A percentile compares a stretch with the other conserved stretches of the same genome.
phyloP scores from a whole-genome alignment of 2,888 invertebrate genomes.

The Agonopterix subpropinquella region DNA sequence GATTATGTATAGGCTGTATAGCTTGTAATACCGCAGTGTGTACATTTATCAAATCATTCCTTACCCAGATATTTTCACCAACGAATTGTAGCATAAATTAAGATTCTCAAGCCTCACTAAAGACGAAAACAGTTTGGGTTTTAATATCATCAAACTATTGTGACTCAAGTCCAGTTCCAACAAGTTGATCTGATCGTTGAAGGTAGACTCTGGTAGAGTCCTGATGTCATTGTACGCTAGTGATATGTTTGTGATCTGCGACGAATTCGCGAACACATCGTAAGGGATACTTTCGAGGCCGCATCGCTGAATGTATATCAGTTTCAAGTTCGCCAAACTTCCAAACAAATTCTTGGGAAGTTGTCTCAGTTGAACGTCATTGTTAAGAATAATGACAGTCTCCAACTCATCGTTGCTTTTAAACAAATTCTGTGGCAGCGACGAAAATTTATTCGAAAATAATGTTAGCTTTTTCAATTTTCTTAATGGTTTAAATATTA shows the following conservation, averaged over 20 bases:
- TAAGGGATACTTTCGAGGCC: conserved; percentile 76
- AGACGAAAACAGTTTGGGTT: conserved; percentile 75
- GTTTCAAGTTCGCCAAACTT: conserved; percentile 72
- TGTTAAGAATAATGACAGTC: conserved; percentile 73
- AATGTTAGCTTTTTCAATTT: conserved; percentile 80
- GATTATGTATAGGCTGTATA: no score
- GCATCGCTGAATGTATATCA: conserved; percentile 74
- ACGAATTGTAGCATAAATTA: conserved; percentile 79
- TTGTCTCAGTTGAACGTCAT: conserved; percentile 72
- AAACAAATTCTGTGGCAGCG: conserved; percentile 78
- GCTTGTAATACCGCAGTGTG: no score
- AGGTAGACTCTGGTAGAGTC: conserved; percentile 75
- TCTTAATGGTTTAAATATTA: conserved; percentile 76
- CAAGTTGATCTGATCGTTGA: conserved; percentile 78
- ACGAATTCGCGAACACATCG: conserved; percentile 78
- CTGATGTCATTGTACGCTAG: conserved; percentile 75
- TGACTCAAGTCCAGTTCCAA: conserved; percentile 77
- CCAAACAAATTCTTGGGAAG: conserved; percentile 77
- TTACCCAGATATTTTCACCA: conserved; percentile 76
- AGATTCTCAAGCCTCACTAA: conserved; percentile 74
- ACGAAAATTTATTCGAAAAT: conserved; percentile 79
- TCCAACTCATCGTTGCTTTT: conserved; percentile 69
- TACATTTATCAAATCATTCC: conserved; percentile 21
- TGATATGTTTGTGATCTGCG: conserved; percentile 74
- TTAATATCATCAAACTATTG: conserved; percentile 77